Evolutionary conservation across 2,797 vertebrate species (phyloP).

Genomic region (Anabacerthia variegaticeps): DNA sequence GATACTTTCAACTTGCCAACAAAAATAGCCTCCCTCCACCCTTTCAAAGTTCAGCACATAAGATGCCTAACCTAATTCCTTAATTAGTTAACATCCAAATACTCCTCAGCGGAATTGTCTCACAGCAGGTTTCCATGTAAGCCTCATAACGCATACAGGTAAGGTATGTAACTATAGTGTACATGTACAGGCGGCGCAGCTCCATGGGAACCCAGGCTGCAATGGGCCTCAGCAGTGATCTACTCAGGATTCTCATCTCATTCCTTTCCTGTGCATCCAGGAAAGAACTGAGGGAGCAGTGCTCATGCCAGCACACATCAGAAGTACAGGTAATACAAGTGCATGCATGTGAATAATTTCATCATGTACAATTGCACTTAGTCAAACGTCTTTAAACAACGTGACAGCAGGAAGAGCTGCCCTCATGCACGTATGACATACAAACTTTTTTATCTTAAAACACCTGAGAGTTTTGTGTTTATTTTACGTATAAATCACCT

Average conservation of each 20-base stretch:
- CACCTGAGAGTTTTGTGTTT: neutral
- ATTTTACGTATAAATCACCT: slow-evolving; percentile 18
- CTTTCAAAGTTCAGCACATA: neutral
- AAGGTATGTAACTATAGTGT: rapidly evolving
- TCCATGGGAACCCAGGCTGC: rapidly evolving
- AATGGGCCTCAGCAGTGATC: neutral
- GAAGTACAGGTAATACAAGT: neutral
- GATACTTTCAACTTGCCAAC: neutral
- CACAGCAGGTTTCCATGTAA: neutral
- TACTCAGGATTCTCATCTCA: neutral
- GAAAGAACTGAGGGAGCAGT: neutral
- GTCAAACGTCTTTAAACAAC: neutral
- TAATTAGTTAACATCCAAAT: neutral
- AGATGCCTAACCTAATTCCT: neutral
- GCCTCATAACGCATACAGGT: rapidly evolving
- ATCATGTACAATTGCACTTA: rapidly evolving
- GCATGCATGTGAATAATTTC: neutral
- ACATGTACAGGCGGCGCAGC: neutral
- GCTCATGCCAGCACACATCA: rapidly evolving
- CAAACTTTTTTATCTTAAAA: neutral
- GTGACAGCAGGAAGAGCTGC: neutral
- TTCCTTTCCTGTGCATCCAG: neutral
- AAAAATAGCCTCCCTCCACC: neutral
- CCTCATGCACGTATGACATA: neutral
- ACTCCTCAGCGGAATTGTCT: rapidly evolving